Evolutionary conservation across 2,113 vertebrate genomes (phyloP), one percentile per base, ranked within the genome.

Genomic region (Pelodiscus sinensis): DNA sequence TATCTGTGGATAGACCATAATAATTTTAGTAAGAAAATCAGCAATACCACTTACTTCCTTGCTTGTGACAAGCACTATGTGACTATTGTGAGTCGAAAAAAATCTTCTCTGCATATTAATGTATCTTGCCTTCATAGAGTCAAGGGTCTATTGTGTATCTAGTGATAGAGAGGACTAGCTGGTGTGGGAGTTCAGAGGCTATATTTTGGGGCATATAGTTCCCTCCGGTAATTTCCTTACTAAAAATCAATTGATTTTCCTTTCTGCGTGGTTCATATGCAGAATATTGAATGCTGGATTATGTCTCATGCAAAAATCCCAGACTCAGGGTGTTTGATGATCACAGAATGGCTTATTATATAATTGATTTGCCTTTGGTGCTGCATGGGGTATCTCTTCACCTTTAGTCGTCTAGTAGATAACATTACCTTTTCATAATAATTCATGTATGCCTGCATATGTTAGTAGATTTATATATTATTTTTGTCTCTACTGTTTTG

Each of bases 1-100:
- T 97, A 96, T 94, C 93, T 88, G 81, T 75, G 96, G 94, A 84
- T 89, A 91, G 93, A 92, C 84, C 80, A 95, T 87, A 96, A 96
- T 89, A 94, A 96, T 94, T 82, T 82, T 92, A 85, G 87, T 79
- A 44, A 90, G 54, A 92, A 92, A 87, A 93, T 86, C 90, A 90
- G 85, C 89, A 81, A 44, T 86, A 51, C 52, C 4, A 29, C 56
- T 86, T 73, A 60, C 87, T 55, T 56, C 68, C 80, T 96, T 78
- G 82, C 73, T 82, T 86, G 54, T 92, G 79, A 86, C 6, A 27
- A 14, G 56, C 85, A 84, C 31, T 56, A 2, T 2, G 11, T 50
- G 35, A 16, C 50, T n/a, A 93, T 11, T 54, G 54, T 94, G 90
- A 83, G 27, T 3, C 82, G 29, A 31, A 80, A 91, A 55, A 86